phyloP scores from a whole-genome alignment of 2,797 vertebrate genomes.

The Knipowitschia caucasica region DNA sequence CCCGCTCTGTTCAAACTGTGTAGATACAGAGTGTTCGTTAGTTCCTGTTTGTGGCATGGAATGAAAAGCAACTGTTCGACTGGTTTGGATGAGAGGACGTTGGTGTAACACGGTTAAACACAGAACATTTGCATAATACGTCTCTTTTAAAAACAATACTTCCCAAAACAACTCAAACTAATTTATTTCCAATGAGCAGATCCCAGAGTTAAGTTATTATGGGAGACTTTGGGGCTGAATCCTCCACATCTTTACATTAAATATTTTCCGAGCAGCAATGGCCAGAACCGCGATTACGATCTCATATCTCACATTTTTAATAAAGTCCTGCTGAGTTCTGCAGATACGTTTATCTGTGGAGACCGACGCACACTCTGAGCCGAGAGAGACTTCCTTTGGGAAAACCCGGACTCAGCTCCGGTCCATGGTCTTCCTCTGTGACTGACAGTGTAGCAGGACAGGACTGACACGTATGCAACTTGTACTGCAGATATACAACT shows the following conservation, averaged over 20 bases:
- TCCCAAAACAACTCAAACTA: background rate
- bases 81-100: no score
- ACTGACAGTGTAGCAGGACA: no score
- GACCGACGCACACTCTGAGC: background rate
- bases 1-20: no score
- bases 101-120: background rate
- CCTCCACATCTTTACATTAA: background rate
- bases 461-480: no score
- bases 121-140: no score
- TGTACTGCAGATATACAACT: no score
- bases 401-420: background rate
- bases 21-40: no score
- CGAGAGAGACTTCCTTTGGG: background rate
- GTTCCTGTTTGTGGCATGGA: no score
- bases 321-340: constrained; percentile 4
- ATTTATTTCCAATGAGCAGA: background rate
- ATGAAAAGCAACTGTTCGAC: no score
- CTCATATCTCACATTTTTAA: constrained; percentile 5
- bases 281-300: background rate
- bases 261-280: background rate
- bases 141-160: no score
- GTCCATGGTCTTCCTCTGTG: no score
- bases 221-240: background rate
- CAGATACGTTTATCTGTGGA: background rate
- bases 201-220: background rate